phyloP scores from a whole-genome alignment of 37 sponge, comb jelly and placozoan genomes.

The Axinella damicornis region DNA sequence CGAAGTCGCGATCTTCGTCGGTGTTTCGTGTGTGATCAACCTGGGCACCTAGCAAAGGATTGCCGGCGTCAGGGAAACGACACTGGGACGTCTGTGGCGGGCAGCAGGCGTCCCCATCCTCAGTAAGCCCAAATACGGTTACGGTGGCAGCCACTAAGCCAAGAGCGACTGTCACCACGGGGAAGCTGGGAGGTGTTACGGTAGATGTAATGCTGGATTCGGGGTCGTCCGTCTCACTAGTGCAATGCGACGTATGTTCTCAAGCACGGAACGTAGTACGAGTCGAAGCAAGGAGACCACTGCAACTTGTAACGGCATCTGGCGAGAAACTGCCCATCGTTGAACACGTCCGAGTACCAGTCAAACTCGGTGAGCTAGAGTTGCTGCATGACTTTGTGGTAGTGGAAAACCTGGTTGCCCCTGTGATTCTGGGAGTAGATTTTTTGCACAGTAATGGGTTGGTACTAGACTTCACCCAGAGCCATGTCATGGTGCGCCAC shows the following conservation, averaged over 20 bases:
- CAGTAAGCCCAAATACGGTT: constrained; percentile 22
- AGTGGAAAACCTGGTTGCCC: constrained; percentile 55
- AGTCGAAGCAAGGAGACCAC: neutral
- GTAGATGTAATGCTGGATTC: constrained; percentile 62
- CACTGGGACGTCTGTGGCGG: constrained; percentile 38
- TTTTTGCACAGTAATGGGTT: constrained; percentile 54
- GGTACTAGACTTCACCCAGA: constrained; percentile 51
- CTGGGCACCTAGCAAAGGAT: constrained; percentile 11
- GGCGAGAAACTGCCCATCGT: constrained; percentile 44
- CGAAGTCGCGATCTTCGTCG: neutral
- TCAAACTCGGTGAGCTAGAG: constrained; percentile 29
- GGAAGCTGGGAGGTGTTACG: constrained; percentile 8
- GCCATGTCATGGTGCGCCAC: neutral
- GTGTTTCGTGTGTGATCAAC: constrained; percentile 20
- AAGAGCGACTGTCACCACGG: neutral
- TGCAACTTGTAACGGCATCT: constrained; percentile 52
- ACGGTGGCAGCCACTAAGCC: constrained; percentile 11
- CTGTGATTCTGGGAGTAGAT: constrained; percentile 61
- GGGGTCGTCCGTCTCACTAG: constrained; percentile 44
- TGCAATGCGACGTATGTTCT: neutral
- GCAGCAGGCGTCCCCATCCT: constrained; percentile 23
- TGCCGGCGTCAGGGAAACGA: constrained; percentile 55
- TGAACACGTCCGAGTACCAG: constrained; percentile 28
- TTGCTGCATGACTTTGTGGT: constrained; percentile 48
- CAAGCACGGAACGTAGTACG: too few relatives aligned